These are phyloP conservation scores for Glaucopsyche alexis DNA, from an alignment of 2,888 invertebrate species.

Conservation along the genomic window DNA sequence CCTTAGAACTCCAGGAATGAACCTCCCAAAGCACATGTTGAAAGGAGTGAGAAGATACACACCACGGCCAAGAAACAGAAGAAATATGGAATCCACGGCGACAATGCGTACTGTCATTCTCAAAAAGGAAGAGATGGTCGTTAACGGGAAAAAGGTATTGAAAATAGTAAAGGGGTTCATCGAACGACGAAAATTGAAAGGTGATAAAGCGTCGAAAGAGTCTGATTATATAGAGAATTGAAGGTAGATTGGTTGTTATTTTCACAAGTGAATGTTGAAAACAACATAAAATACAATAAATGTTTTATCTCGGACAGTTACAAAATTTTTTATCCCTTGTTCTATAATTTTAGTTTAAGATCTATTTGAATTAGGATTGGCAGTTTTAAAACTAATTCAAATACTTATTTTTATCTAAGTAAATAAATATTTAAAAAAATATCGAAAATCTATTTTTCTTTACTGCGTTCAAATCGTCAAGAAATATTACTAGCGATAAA, in stretches of 20 bases:
- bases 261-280: no score
- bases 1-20: conserved; percentile 32
- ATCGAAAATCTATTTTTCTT: no score
- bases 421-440: no score
- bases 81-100: conserved; percentile 25
- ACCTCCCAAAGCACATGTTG: conserved; percentile 45
- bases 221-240: conserved; percentile 46
- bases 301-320: no score
- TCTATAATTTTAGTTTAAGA: no score
- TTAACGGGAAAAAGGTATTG: conserved; percentile 46
- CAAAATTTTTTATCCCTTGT: no score
- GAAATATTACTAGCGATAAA: neutral
- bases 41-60: conserved; percentile 48
- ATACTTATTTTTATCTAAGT: no score
- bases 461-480: neutral
- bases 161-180: conserved; percentile 49
- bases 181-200: conserved; percentile 29
- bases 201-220: conserved; percentile 35
- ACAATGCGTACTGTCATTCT: conserved; percentile 41
- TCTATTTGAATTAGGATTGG: no score
- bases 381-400: no score
- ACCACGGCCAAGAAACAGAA: conserved; percentile 37
- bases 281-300: no score
- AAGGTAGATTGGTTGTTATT: neutral
- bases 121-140: conserved; percentile 45